Evolutionary conservation across 2,888 invertebrate species (phyloP), one percentile per base, ranked within the genome.

Genomic region (Calephelis perditalis): DNA sequence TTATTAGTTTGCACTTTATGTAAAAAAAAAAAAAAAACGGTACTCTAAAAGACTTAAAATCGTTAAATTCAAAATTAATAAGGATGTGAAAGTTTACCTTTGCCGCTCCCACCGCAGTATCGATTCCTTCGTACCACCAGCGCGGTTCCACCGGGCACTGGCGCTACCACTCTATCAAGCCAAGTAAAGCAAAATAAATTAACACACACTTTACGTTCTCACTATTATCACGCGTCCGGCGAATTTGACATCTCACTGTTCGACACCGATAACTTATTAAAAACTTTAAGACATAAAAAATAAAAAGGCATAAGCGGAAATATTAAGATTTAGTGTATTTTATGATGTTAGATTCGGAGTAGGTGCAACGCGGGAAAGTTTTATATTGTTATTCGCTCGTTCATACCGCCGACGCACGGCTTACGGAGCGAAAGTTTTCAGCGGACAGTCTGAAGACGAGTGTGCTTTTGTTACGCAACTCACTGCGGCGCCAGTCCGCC

Each of bases 381-480:
- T 84, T 85, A 84, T 78, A 72, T 73, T 73, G 78, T 73, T 81
- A 81, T 81, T 73, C 82, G 83, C 73, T 81, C 76, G 73, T 75
- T 78, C 85, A 84, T 85, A 74, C 76, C 75, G 79, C 72, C 77
- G 78, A 75, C 79, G 80, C 81, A 35, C 52, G 11, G 43, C 35
- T 81, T 74, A 76, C 77, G 78, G 78, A 77, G 82, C 77, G 82
- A 86, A 84, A 88, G 84, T 85, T 86, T 84, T 81, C 84, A 69
- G 81, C 79, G 84, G 77, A 81, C 76, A 81, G 86, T 77, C 79
- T 74, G 79, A 74, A 81, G 81, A 77, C 84, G 82, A 87, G 81
- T 86, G 86, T 84, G 86, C 81, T 85, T 80, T 84, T 82, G 89
- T 90, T 89, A 90, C 89, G 90, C 89, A 90, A 90, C 75, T 82